Conservation (phyloP, 2,888 invertebrate genomes). For the Chrysotoxum bicinctum region DNA sequence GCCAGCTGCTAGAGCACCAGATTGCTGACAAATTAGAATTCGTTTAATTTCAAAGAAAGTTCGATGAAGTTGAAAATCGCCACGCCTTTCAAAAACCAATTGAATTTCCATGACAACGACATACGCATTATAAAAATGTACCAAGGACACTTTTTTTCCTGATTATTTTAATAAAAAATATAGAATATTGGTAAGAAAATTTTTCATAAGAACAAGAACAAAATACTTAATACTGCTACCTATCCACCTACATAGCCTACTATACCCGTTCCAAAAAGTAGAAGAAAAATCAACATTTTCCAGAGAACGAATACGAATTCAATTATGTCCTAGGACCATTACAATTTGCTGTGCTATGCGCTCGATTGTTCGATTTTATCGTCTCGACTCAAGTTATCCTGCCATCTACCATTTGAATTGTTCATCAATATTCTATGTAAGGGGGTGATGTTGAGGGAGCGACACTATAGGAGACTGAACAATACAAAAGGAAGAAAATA, state of each 20-base stretch:
- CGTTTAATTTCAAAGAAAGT: not conserved
- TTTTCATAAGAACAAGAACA: not conserved
- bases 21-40: not conserved
- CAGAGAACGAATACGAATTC: constrained; percentile 59
- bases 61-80: not conserved
- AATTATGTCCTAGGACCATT: constrained; percentile 58
- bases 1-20: too few species aligned
- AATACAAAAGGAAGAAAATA: constrained; percentile 2
- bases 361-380: constrained; percentile 33
- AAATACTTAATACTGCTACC: not conserved
- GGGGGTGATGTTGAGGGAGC: not conserved
- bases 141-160: not conserved
- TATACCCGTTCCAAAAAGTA: not conserved
- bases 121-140: not conserved
- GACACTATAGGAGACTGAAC: not conserved
- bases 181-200: not conserved
- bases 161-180: not conserved
- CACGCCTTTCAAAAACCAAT: not conserved
- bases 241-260: not conserved
- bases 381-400: constrained; percentile 43
- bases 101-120: not conserved
- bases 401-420: constrained; percentile 22
- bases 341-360: constrained; percentile 43
- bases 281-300: constrained; percentile 51
- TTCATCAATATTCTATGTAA: constrained; percentile 25